Conservation (phyloP, 2,113 vertebrate species). For the Anhinga anhinga region DNA sequence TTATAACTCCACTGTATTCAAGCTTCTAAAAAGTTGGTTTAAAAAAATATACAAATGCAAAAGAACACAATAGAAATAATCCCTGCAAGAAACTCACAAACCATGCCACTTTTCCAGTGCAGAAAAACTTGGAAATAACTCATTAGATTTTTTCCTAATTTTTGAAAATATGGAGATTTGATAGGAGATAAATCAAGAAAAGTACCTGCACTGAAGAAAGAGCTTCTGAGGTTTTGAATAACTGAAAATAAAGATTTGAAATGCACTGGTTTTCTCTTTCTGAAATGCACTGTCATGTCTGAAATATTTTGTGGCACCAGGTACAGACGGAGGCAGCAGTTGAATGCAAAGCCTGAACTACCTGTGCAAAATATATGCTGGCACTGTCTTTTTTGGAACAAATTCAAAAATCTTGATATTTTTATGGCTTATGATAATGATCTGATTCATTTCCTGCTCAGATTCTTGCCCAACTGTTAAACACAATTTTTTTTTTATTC, state of each 20-base stretch:
- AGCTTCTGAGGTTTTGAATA: not conserved
- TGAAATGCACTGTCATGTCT: not conserved
- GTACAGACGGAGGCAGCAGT: not conserved
- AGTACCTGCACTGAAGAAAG: not conserved
- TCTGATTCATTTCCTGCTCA: conserved; percentile 43
- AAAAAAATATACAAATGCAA: not conserved
- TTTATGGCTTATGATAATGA: conserved; percentile 29
- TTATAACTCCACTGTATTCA: not conserved
- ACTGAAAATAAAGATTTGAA: not conserved
- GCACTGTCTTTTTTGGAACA: not conserved
- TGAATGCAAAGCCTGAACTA: not conserved
- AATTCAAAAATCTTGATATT: conserved; percentile 1
- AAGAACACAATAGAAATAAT: not conserved
- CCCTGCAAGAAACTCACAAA: not conserved
- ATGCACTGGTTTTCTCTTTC: not conserved
- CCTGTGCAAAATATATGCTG: not conserved
- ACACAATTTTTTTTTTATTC: not conserved
- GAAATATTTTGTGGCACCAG: not conserved
- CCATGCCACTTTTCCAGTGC: not conserved
- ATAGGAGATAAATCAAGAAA: not conserved
- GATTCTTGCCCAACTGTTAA: not conserved
- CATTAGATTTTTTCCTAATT: not conserved
- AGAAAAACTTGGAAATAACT: not conserved
- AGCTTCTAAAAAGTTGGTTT: not conserved
- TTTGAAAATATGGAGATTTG: not conserved